Evolutionary conservation across 2,113 vertebrate species (phyloP).

Genomic region (Hirundichthys speculiger): DNA sequence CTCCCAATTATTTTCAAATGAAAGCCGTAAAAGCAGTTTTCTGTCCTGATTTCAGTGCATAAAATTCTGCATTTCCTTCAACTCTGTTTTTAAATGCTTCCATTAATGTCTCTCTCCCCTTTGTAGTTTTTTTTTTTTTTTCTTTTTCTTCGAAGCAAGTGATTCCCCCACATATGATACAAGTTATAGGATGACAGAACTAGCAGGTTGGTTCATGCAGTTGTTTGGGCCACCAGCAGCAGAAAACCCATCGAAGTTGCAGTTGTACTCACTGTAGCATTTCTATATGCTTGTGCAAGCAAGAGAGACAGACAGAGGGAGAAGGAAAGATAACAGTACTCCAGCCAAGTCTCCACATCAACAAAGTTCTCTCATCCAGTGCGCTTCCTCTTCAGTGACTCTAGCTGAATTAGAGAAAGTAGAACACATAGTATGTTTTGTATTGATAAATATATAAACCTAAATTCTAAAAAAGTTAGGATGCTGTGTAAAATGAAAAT

Average conservation of each 20-base stretch:
- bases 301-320: neutral
- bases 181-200: slow-evolving; percentile 10
- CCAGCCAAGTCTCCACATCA: slow-evolving; percentile 31
- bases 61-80: slow-evolving; percentile 1
- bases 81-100: slow-evolving; percentile 7
- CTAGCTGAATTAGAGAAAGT: slow-evolving; percentile 66
- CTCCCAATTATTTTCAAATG: neutral
- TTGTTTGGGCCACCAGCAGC: slow-evolving; percentile 25
- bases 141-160: neutral
- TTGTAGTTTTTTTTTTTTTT: neutral
- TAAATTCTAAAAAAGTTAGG: no score
- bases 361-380: slow-evolving; percentile 52
- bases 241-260: slow-evolving; percentile 33
- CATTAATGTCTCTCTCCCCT: slow-evolving; percentile 23
- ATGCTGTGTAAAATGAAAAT: neutral
- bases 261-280: slow-evolving; percentile 30
- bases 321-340: slow-evolving; percentile 48
- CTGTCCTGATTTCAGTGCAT: slow-evolving; percentile 53
- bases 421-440: neutral
- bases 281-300: slow-evolving; percentile 18
- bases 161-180: slow-evolving; percentile 11
- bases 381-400: slow-evolving; percentile 74
- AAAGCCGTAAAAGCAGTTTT: slow-evolving; percentile 29
- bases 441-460: no score
- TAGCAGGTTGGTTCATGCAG: slow-evolving; percentile 34